Conservation (phyloP, 2,113 vertebrate species). For the Neolamprologus modestus region DNA sequence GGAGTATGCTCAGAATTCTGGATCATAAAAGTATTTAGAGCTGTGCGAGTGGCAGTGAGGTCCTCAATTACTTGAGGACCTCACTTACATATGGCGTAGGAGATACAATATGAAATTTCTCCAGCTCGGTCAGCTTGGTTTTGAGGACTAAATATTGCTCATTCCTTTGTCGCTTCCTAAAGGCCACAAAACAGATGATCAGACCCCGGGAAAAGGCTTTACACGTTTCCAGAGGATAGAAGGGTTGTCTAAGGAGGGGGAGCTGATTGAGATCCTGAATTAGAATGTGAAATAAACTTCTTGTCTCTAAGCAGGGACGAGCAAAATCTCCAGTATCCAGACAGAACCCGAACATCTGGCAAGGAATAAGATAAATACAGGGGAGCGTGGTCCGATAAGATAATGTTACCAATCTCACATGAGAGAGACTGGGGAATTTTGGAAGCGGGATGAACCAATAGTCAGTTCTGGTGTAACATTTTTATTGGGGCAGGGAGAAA, state of each 20-base stretch:
- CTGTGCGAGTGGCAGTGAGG: fast-evolving
- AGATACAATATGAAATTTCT: neutral
- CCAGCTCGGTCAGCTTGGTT: neutral
- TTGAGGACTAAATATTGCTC: neutral
- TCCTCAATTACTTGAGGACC: neutral
- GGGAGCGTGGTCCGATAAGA: neutral
- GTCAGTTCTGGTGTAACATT: neutral
- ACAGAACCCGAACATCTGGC: neutral
- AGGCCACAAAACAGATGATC: neutral
- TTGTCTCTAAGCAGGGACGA: neutral
- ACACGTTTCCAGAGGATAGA: neutral
- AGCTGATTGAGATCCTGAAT: neutral
- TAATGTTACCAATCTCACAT: neutral
- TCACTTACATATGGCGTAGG: neutral
- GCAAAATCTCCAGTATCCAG: neutral
- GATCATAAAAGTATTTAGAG: neutral
- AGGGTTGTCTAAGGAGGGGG: neutral
- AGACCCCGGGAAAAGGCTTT: neutral
- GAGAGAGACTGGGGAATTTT: neutral
- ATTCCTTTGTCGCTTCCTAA: neutral
- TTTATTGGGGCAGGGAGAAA: neutral
- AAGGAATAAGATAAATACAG: neutral
- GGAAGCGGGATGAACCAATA: neutral
- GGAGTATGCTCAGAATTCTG: neutral
- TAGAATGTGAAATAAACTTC: neutral